phyloP scores from a whole-genome alignment of 2,888 invertebrate species.

The Melikaiella ostensackeni region DNA sequence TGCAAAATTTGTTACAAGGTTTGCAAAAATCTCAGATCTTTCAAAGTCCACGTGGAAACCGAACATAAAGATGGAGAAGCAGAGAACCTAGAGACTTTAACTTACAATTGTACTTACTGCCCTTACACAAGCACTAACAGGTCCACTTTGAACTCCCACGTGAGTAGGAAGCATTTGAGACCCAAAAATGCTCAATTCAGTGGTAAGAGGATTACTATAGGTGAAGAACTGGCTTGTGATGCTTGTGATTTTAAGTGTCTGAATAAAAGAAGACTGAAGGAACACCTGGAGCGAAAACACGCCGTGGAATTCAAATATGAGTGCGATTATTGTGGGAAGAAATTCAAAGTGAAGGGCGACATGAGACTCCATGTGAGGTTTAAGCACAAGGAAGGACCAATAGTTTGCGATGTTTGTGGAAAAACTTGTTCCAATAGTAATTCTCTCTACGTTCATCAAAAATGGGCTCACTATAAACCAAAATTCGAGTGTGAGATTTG shows the following conservation, averaged over 20 bases:
- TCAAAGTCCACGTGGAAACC: slow-evolving; percentile 47
- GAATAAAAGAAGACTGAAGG: slow-evolving; percentile 66
- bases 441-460: slow-evolving; percentile 69
- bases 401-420: slow-evolving; percentile 71
- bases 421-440: slow-evolving; percentile 71
- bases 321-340: slow-evolving; percentile 67
- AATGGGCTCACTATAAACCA: slow-evolving; percentile 70
- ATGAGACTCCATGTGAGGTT: slow-evolving; percentile 70
- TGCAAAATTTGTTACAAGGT: slow-evolving; percentile 64
- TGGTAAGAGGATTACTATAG: slow-evolving; percentile 33
- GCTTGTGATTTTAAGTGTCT: slow-evolving; percentile 64
- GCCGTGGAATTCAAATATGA: slow-evolving; percentile 65
- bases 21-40: slow-evolving; percentile 54
- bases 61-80: slow-evolving; percentile 46
- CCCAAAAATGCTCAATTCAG: slow-evolving; percentile 12
- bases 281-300: slow-evolving; percentile 68
- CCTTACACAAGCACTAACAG: slow-evolving; percentile 58
- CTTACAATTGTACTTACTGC: slow-evolving; percentile 59
- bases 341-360: slow-evolving; percentile 72
- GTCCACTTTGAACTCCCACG: slow-evolving; percentile 53
- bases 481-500: slow-evolving; percentile 69
- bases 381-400: slow-evolving; percentile 69
- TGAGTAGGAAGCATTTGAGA: slow-evolving; percentile 57
- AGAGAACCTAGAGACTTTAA: slow-evolving; percentile 24
- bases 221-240: slow-evolving; percentile 52